These are phyloP conservation scores for Epinephelus coioides DNA, from an alignment of 2,797 vertebrate species.

Conservation along the genomic window DNA sequence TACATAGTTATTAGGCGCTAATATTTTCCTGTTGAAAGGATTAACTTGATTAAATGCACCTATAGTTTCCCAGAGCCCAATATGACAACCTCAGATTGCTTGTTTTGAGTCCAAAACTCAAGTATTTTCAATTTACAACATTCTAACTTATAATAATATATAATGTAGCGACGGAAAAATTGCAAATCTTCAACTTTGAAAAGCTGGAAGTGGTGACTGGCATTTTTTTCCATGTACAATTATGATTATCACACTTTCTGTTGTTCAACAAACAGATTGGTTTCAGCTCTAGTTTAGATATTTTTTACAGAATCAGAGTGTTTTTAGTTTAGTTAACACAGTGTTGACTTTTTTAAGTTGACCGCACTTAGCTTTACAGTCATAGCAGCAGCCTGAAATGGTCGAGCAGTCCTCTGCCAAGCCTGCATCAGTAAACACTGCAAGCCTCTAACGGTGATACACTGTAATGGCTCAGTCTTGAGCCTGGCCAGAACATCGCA, in stretches of 20 bases:
- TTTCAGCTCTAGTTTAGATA: not conserved
- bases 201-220: too few relatives aligned
- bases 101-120: not conserved
- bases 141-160: not conserved
- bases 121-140: not conserved
- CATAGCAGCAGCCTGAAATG: slow-evolving; percentile 61
- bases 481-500: slow-evolving; percentile 70
- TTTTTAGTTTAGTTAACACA: slow-evolving; percentile 1
- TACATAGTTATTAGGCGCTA: too few relatives aligned
- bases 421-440: slow-evolving; percentile 76
- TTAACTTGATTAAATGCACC: too few relatives aligned
- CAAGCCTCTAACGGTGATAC: slow-evolving; percentile 76
- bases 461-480: slow-evolving; percentile 75
- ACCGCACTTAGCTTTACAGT: slow-evolving; percentile 21
- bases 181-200: too few relatives aligned
- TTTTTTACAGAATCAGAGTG: not conserved
- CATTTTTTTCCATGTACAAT: too few relatives aligned
- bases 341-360: slow-evolving; percentile 15
- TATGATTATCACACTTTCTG: not conserved
- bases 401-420: slow-evolving; percentile 67
- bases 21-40: too few relatives aligned
- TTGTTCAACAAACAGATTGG: not conserved
- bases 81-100: not conserved
- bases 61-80: not conserved
- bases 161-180: not conserved